Percentiles rank a stretch among this genome's conserved stretches.
These are phyloP conservation scores for Colinus virginianus DNA, from an alignment of 2,113 vertebrate genomes.

Conservation along the genomic window DNA sequence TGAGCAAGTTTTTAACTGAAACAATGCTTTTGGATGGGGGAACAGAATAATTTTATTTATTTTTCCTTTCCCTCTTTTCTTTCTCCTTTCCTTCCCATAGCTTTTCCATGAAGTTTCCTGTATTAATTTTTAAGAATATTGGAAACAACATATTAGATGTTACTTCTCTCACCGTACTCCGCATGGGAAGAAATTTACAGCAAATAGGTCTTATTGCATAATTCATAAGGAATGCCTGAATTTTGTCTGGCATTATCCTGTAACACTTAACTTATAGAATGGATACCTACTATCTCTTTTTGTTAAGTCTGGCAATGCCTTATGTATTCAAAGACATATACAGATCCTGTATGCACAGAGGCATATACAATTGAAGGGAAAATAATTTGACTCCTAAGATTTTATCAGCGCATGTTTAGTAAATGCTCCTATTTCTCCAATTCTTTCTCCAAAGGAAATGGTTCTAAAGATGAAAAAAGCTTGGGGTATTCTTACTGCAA, in stretches of 20 bases:
- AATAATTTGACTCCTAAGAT: background rate
- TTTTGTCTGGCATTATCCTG: background rate
- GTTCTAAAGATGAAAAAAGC: background rate
- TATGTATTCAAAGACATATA: background rate
- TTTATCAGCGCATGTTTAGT: background rate
- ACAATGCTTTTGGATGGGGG: background rate
- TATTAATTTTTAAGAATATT: background rate
- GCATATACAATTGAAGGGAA: background rate
- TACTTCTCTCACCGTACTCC: background rate
- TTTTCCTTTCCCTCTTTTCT: background rate
- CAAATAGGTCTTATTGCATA: background rate
- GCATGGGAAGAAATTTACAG: background rate
- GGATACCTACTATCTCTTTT: background rate
- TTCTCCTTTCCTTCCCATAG: background rate
- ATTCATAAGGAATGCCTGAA: background rate
- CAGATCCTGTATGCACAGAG: background rate
- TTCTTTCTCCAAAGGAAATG: background rate
- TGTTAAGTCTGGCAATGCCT: background rate
- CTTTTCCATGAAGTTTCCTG: background rate
- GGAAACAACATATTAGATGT: background rate
- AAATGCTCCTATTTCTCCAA: background rate
- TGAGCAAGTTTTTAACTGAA: slow-evolving; percentile 8
- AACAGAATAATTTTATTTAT: background rate
- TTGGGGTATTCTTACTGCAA: background rate
- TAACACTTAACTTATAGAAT: background rate